phyloP scores from a whole-genome alignment of 1,140 invertebrate genomes.

The Drosophila rufa region DNA sequence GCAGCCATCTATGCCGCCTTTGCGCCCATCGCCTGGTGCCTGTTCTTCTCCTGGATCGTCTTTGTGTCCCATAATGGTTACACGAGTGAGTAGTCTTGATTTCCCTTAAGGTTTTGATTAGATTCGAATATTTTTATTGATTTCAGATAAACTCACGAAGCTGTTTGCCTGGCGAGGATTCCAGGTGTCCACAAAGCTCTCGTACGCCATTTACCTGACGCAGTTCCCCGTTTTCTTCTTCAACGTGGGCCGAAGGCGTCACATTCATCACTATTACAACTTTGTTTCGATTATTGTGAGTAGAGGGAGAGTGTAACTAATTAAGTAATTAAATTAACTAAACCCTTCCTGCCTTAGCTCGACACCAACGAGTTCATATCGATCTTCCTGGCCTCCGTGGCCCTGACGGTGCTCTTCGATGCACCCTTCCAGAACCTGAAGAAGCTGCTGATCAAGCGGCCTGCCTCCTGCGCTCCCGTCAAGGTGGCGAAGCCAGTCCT shows the following conservation, averaged over 20 bases:
- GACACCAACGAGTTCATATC: constrained; percentile 87
- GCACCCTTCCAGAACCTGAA: constrained; percentile 89
- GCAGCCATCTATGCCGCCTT: constrained; percentile 90
- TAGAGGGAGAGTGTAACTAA: constrained; percentile 1
- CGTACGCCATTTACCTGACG: constrained; percentile 89
- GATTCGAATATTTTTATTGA: too few relatives aligned
- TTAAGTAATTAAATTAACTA: neutral
- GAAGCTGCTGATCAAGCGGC: constrained; percentile 85
- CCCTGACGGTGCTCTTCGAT: constrained; percentile 89
- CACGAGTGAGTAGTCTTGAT: constrained; percentile 84
- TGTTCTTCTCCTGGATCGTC: constrained; percentile 89
- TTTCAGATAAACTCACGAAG: constrained; percentile 86
- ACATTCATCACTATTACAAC: constrained; percentile 87
- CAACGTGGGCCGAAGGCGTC: constrained; percentile 87
- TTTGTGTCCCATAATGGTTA: constrained; percentile 88
- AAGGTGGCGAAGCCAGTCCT: constrained; percentile 2
- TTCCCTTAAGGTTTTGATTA: too few relatives aligned
- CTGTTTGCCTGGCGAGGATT: constrained; percentile 88
- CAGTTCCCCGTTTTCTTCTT: constrained; percentile 90
- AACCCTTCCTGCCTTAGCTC: constrained; percentile 63
- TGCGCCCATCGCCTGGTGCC: constrained; percentile 90
- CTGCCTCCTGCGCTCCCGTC: constrained; percentile 12
- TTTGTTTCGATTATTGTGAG: constrained; percentile 86
- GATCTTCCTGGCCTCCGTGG: constrained; percentile 87
- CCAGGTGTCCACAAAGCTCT: constrained; percentile 87